Base-by-base conservation (phyloP, 1,140 invertebrate species). In the Papilio xuthus region DNA sequence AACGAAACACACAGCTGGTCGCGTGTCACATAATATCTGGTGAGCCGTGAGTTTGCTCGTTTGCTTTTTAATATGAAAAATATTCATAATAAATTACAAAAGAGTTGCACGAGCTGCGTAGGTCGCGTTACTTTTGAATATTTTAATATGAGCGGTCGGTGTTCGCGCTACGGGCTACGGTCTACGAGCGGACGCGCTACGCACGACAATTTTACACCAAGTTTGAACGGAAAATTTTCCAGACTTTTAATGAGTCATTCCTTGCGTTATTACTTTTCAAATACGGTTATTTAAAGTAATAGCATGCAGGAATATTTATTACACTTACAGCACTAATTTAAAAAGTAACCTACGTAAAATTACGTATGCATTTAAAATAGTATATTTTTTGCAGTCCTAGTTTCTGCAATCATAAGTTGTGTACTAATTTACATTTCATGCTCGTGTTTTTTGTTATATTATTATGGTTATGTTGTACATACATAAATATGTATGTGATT, bases 41-140 rank as follows among this genome's bases (percentile, higher is more conserved):
- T 7, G 23, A 63, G 60, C 26, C 26, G 26, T n/a, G n/a, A n/a
- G n/a, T 10, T 15, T 63, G 26, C 26, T 63, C 23, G 60, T 28
- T 4, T 63, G 60, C 23, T 26, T 28, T 63, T 63, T 63, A 26
- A 26, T 63, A 63, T 28, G 23, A 63, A 63, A 63, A 63, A 60
- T 63, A 63, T 63, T 63, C 60, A 63, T 63, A 63, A 63, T 63
- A 63, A 63, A 63, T 63, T 28, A 63, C 60, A 63, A 63, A 60
- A 23, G 60, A 26, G 60, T 63, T 63, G 23, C 60, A 15, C 60
- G 60, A 26, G 60, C 60, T 28, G 23, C 60, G 60, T 44, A 72
- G 70, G 37, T 44, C 70, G 20, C 37, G 41, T 72, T 47, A 72
- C 70, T 41, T 26, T 37, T 70, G 41, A 72, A 72, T 72, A 72